These are phyloP conservation scores for Serripes groenlandicus DNA, from an alignment of 2,888 invertebrate species.

Conservation along the genomic window DNA sequence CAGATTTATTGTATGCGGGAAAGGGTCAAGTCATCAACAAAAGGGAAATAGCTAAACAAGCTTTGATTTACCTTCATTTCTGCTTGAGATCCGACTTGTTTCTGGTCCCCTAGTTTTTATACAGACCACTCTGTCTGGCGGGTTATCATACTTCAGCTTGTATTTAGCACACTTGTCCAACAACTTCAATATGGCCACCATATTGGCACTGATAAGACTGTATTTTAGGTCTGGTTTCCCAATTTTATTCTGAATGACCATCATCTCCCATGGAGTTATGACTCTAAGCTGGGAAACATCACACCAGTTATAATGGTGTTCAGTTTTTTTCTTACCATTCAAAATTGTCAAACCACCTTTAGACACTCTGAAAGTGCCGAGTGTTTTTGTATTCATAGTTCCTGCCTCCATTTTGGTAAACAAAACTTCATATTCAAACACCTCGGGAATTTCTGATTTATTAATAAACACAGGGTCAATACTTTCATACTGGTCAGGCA, in stretches of 20 bases:
- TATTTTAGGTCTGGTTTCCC: conserved; percentile 75
- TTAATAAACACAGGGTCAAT: conserved; percentile 72
- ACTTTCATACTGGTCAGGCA: conserved; percentile 64
- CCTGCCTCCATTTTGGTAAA: conserved; percentile 65
- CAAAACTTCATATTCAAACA: conserved; percentile 73
- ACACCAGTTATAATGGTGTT: conserved; percentile 70
- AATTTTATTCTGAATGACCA: conserved; percentile 69
- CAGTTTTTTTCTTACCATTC: conserved; percentile 63
- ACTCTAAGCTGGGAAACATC: conserved; percentile 74
- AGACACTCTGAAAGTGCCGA: conserved; percentile 68
- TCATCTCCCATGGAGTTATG: conserved; percentile 74
- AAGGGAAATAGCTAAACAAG: too few species aligned
- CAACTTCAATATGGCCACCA: conserved; percentile 66
- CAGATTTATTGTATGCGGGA: too few species aligned
- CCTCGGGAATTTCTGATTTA: conserved; percentile 70
- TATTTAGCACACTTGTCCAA: conserved; percentile 64
- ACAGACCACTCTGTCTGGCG: conserved; percentile 50
- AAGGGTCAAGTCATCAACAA: too few species aligned
- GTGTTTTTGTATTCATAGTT: conserved; percentile 51
- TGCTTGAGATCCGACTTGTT: not conserved
- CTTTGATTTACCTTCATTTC: not conserved
- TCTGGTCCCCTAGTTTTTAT: not conserved
- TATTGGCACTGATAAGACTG: conserved; percentile 67
- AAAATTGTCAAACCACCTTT: conserved; percentile 71
- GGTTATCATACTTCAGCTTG: conserved; percentile 67